A percentile compares a stretch with the other conserved stretches of the same genome.
These are phyloP conservation scores for Endotricha flammealis DNA, from an alignment of 2,888 invertebrate species.

Conservation along the genomic window DNA sequence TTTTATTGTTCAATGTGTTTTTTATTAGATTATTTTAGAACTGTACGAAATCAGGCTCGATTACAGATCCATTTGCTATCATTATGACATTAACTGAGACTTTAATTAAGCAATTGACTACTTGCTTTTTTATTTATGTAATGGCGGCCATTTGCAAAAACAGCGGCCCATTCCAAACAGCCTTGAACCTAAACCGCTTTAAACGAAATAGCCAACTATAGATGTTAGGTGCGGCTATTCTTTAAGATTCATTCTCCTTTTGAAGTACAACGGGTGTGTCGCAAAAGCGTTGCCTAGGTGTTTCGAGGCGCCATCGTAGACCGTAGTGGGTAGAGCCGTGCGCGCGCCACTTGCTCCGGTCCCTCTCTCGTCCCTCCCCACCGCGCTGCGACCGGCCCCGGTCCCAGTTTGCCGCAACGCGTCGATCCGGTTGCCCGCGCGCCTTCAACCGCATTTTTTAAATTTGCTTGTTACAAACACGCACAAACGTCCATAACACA, in stretches of 20 bases:
- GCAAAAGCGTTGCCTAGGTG: constrained; percentile 70
- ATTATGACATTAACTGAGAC: constrained; percentile 1
- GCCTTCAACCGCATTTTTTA: constrained; percentile 37
- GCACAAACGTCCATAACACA: constrained; percentile 46
- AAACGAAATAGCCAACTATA: constrained; percentile 39
- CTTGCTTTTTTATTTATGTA: constrained; percentile 27
- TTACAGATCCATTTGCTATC: constrained; percentile 1
- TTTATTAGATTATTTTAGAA: background rate
- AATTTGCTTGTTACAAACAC: constrained; percentile 47
- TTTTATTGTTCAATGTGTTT: background rate
- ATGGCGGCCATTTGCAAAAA: constrained; percentile 30
- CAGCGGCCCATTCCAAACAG: constrained; percentile 41
- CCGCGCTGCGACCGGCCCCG: constrained; percentile 54
- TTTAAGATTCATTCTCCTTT: constrained; percentile 52
- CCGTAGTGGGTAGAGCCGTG: constrained; percentile 69
- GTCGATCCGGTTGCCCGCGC: constrained; percentile 69
- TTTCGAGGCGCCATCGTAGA: constrained; percentile 68
- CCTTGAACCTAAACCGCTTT: constrained; percentile 62
- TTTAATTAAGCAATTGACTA: constrained; percentile 4
- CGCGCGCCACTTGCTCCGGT: constrained; percentile 69
- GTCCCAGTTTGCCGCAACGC: constrained; percentile 76
- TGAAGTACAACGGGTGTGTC: constrained; percentile 65
- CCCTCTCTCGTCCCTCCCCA: constrained; percentile 48
- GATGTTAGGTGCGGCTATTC: constrained; percentile 42
- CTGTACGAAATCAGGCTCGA: background rate